Conservation (phyloP, 2,888 invertebrate species). For the Lacanobia oleracea region DNA sequence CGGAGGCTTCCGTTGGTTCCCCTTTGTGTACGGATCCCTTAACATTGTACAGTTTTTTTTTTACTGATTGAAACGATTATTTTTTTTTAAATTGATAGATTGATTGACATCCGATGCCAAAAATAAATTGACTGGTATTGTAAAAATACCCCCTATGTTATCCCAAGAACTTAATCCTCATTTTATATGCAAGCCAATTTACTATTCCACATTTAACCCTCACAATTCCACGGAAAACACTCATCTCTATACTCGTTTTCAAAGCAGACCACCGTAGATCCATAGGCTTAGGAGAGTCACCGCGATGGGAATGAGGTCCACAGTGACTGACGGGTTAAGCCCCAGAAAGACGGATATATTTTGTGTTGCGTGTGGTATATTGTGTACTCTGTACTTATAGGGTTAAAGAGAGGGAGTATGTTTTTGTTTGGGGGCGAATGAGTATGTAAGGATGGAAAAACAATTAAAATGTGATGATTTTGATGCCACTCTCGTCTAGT, state of each 20-base stretch:
- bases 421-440: not conserved
- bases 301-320: not conserved
- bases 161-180: too few species aligned
- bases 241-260: slow-evolving; percentile 4
- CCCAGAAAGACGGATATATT: slow-evolving; percentile 27
- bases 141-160: too few species aligned
- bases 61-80: too few species aligned
- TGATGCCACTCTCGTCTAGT: too few species aligned
- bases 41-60: too few species aligned
- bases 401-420: not conserved
- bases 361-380: slow-evolving; percentile 1
- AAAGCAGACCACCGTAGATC: slow-evolving; percentile 1
- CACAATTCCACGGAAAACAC: not conserved
- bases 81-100: too few species aligned
- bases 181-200: too few species aligned
- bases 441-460: not conserved
- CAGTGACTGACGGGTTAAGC: slow-evolving; percentile 38
- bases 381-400: not conserved
- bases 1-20: too few species aligned
- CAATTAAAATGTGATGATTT: too few species aligned
- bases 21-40: too few species aligned
- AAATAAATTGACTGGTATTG: too few species aligned
- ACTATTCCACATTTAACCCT: not conserved
- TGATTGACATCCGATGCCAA: too few species aligned
- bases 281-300: slow-evolving; percentile 32